Conservation (phyloP, 2,113 vertebrate genomes). For the Phasianus colchicus region DNA sequence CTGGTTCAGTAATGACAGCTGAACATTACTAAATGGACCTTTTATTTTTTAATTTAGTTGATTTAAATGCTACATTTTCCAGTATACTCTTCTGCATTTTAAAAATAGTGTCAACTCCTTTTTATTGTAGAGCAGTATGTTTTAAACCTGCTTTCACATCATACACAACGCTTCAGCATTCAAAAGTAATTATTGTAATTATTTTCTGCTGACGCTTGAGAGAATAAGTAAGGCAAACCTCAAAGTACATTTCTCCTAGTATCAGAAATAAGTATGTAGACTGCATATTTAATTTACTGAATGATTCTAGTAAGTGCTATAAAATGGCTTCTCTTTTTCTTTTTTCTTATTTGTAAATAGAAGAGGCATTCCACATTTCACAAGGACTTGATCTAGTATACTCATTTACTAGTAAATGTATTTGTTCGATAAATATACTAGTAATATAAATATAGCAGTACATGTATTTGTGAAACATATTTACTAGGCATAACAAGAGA, state of each 20-base stretch:
- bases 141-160: constrained; percentile 15
- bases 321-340: not conserved
- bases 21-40: not conserved
- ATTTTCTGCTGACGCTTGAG: not conserved
- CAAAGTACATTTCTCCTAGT: not conserved
- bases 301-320: not conserved
- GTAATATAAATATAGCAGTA: not conserved
- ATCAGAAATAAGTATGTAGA: not conserved
- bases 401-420: not conserved
- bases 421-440: not conserved
- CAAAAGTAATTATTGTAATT: constrained; percentile 3
- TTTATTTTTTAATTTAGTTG: not conserved
- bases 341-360: not conserved
- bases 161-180: not conserved
- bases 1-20: not conserved
- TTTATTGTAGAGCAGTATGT: not conserved
- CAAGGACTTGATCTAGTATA: not conserved
- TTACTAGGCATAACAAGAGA: not conserved
- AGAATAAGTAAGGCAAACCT: not conserved
- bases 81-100: not conserved
- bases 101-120: not conserved
- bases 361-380: not conserved
- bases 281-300: not conserved
- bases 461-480: not conserved
- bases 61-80: not conserved